These are phyloP conservation scores for Scelioninae gen. 1 DNA, from an alignment of 2,888 invertebrate genomes.

Conservation along the genomic window DNA sequence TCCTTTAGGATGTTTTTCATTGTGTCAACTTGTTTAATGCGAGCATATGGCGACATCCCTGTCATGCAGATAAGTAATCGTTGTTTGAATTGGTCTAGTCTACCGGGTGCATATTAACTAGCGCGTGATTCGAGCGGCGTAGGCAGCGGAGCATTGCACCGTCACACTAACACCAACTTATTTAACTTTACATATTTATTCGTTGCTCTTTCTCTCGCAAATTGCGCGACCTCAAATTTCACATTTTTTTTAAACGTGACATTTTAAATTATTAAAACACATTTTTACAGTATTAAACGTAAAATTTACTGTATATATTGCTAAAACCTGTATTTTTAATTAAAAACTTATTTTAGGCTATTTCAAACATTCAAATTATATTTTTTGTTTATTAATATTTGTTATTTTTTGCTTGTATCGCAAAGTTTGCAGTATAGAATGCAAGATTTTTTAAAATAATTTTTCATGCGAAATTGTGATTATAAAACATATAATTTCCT, in stretches of 20 bases:
- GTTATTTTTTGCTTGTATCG: too few species aligned
- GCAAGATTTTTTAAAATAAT: too few species aligned
- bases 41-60: slow-evolving; percentile 58
- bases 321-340: too few species aligned
- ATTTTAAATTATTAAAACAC: too few species aligned
- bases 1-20: slow-evolving; percentile 61
- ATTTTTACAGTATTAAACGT: too few species aligned
- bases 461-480: too few species aligned
- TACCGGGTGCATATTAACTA: slow-evolving; percentile 59
- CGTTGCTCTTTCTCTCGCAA: slow-evolving; percentile 4
- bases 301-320: too few species aligned
- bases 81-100: slow-evolving; percentile 55
- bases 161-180: slow-evolving; percentile 10
- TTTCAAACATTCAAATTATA: too few species aligned
- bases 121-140: slow-evolving; percentile 35
- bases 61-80: slow-evolving; percentile 60
- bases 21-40: slow-evolving; percentile 46
- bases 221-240: slow-evolving; percentile 21
- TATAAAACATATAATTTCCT: too few species aligned
- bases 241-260: slow-evolving; percentile 12
- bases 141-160: slow-evolving; percentile 37
- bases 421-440: too few species aligned
- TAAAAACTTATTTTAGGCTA: too few species aligned
- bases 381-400: too few species aligned
- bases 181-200: slow-evolving; percentile 15